Evolutionary conservation across 2,113 vertebrate genomes (phyloP).

Genomic region (Ivindomyrus marchei): DNA sequence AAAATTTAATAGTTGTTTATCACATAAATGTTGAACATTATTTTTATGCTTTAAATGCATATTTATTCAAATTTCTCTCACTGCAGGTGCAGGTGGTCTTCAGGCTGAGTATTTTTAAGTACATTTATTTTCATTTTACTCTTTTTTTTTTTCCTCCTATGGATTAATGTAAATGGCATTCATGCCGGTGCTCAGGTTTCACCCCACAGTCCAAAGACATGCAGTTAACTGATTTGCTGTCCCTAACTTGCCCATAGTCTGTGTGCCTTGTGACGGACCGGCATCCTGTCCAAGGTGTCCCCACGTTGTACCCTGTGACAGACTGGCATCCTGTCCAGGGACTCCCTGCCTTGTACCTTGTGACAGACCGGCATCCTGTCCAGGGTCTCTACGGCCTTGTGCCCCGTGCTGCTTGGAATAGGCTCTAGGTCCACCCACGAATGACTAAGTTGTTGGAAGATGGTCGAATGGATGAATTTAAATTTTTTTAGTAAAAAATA

Average conservation of each 20-base stretch:
- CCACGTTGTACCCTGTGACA: background rate
- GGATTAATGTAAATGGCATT: background rate
- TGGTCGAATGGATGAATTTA: background rate
- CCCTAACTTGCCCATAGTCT: background rate
- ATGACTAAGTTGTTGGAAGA: background rate
- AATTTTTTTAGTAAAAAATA: background rate
- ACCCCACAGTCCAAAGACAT: background rate
- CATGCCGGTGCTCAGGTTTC: background rate
- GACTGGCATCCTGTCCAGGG: background rate
- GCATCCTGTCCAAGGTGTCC: background rate
- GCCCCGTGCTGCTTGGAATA: background rate
- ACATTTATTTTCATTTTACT: background rate
- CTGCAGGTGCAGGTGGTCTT: background rate
- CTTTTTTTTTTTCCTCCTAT: background rate
- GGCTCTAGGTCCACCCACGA: background rate
- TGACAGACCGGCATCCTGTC: background rate
- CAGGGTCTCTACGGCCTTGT: background rate
- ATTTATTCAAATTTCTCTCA: background rate
- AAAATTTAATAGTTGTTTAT: constrained; percentile 2
- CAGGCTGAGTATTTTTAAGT: background rate
- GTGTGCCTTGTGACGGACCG: background rate
- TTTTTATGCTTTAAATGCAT: background rate
- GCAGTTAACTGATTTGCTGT: background rate
- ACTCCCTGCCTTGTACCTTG: background rate
- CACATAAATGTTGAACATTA: constrained; percentile 10